Evolutionary conservation across 2,797 vertebrate species (phyloP).

Genomic region (Sparidentex hasta): DNA sequence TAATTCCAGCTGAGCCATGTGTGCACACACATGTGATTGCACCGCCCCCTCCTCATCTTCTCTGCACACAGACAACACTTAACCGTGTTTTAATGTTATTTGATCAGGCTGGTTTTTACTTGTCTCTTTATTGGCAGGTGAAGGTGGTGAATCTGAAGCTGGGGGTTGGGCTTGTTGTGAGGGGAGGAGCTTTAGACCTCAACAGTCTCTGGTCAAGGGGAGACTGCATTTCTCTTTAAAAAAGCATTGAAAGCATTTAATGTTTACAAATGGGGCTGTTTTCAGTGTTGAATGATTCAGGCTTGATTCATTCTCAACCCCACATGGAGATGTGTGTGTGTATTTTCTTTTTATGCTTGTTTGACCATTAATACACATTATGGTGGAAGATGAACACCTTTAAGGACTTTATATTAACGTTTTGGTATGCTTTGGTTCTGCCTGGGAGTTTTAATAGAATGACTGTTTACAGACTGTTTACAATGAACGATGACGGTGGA

Average conservation of each 20-base stretch:
- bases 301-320: not conserved
- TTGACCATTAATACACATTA: not conserved
- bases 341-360: slow-evolving; percentile 3
- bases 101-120: slow-evolving; percentile 69
- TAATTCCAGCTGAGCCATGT: slow-evolving; percentile 66
- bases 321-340: not conserved
- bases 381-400: not conserved
- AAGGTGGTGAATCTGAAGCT: slow-evolving; percentile 62
- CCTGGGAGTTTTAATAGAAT: slow-evolving; percentile 5
- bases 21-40: slow-evolving; percentile 63
- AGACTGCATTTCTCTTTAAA: slow-evolving; percentile 1
- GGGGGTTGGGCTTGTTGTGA: slow-evolving; percentile 64
- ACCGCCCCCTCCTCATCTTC: slow-evolving; percentile 44
- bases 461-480: not conserved
- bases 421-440: not conserved
- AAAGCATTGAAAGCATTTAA: not conserved
- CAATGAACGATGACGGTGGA: slow-evolving; percentile 18
- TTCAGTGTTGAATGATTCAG: slow-evolving; percentile 10
- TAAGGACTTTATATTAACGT: not conserved
- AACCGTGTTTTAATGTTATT: slow-evolving; percentile 66
- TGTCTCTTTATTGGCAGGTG: slow-evolving; percentile 67
- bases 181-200: slow-evolving; percentile 56
- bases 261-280: not conserved
- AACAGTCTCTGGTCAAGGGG: slow-evolving; percentile 16
- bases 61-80: slow-evolving; percentile 52